Conservation (phyloP, 2,888 invertebrate genomes). For the Limulus polyphemus region DNA sequence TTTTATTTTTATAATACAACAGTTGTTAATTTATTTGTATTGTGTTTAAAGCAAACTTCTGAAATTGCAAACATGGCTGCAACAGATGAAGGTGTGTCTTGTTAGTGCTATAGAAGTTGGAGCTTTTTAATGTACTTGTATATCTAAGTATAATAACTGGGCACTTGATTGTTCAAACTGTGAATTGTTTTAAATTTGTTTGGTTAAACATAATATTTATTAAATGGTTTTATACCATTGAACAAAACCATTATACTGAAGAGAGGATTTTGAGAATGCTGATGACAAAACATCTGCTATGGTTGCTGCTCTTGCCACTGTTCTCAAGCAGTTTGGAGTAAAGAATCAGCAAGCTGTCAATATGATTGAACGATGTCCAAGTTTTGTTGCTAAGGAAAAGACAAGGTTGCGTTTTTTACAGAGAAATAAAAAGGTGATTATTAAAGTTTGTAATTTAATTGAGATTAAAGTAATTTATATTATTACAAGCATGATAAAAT, state of each 20-base stretch:
- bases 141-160: too few relatives aligned
- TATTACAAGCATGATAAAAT: too few relatives aligned
- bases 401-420: constrained; percentile 43
- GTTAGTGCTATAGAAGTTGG: too few relatives aligned
- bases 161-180: too few relatives aligned
- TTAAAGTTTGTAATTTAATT: not conserved
- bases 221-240: not conserved
- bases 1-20: too few relatives aligned
- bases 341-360: constrained; percentile 47
- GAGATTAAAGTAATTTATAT: too few relatives aligned
- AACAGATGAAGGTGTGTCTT: too few relatives aligned
- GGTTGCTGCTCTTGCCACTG: constrained; percentile 65
- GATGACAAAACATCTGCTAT: constrained; percentile 53
- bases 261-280: constrained; percentile 52
- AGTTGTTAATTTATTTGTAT: too few relatives aligned
- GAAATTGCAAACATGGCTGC: too few relatives aligned
- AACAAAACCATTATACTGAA: constrained; percentile 32
- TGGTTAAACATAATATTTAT: constrained; percentile 4
- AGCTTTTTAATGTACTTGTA: too few relatives aligned
- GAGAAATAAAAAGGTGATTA: constrained; percentile 45
- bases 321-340: constrained; percentile 62
- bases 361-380: constrained; percentile 59
- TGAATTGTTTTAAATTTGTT: too few relatives aligned
- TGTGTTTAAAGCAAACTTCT: too few relatives aligned
- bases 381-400: constrained; percentile 73